A percentile compares a stretch with the other conserved stretches of the same genome.
phyloP scores from a whole-genome alignment of 2,113 vertebrate species.

The Salvelinus sp. region DNA sequence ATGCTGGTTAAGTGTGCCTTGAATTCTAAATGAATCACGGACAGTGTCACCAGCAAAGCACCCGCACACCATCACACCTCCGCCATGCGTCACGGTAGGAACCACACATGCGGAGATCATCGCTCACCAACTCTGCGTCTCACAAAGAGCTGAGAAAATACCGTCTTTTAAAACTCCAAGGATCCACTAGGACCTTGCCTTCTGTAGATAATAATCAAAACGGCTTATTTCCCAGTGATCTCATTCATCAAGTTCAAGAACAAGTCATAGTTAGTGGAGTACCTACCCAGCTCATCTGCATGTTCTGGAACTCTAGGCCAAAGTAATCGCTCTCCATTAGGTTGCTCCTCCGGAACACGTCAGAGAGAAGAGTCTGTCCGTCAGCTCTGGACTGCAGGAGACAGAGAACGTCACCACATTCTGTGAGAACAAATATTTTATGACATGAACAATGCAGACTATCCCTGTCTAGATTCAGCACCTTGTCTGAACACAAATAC shows the following conservation, averaged over 20 bases:
- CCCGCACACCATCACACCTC: too few relatives aligned
- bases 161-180: slow-evolving; percentile 6
- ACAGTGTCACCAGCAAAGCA: too few relatives aligned
- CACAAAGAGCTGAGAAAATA: slow-evolving; percentile 25
- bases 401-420: too few relatives aligned
- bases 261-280: not conserved
- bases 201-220: slow-evolving; percentile 2
- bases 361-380: slow-evolving; percentile 79
- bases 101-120: too few relatives aligned
- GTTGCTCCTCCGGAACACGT: slow-evolving; percentile 86
- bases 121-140: too few relatives aligned
- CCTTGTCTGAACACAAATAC: not conserved
- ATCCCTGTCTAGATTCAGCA: not conserved
- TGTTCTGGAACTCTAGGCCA: slow-evolving; percentile 91
- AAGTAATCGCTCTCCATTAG: slow-evolving; percentile 95
- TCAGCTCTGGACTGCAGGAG: slow-evolving; percentile 78
- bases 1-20: too few relatives aligned
- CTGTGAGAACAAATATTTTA: not conserved
- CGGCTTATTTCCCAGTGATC: not conserved
- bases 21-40: too few relatives aligned
- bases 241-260: not conserved
- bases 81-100: too few relatives aligned
- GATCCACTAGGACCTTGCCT: not conserved
- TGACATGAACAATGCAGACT: not conserved
- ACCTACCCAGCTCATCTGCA: slow-evolving; percentile 90